Conservation (phyloP, 2,113 vertebrate species). For the Morphnarchus princeps region DNA sequence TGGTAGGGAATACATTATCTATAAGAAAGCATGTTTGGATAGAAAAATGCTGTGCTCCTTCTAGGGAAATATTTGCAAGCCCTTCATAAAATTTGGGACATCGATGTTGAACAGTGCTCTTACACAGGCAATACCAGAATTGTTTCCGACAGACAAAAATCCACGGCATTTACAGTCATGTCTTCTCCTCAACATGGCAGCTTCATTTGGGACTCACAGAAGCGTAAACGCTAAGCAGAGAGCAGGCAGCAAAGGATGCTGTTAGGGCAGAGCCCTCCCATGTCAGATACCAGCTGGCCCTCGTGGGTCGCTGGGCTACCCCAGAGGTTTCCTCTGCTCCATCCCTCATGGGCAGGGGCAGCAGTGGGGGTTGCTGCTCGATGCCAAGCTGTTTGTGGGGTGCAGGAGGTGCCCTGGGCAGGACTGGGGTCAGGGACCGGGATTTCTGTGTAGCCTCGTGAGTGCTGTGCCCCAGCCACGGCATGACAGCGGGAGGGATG, state of each 20-base stretch:
- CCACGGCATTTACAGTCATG: fast-evolving
- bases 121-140: background rate
- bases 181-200: background rate
- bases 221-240: fast-evolving
- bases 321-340: background rate
- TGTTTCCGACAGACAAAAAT: background rate
- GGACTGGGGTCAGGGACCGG: fast-evolving
- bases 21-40: background rate
- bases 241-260: background rate
- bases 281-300: background rate
- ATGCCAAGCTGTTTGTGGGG: fast-evolving
- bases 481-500: background rate
- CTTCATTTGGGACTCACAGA: fast-evolving
- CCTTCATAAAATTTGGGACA: background rate
- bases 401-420: background rate
- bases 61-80: background rate
- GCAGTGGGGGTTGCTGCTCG: background rate
- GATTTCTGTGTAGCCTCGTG: fast-evolving
- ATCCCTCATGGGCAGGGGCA: fast-evolving
- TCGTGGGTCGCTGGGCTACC: background rate
- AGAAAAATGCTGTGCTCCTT: background rate
- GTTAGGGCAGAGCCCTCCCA: background rate
- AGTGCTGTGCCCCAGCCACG: background rate
- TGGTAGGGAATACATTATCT: background rate
- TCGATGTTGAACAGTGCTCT: fast-evolving